Base-by-base conservation (phyloP, 2,797 vertebrate genomes). In the Buphagus erythrorhynchus region DNA sequence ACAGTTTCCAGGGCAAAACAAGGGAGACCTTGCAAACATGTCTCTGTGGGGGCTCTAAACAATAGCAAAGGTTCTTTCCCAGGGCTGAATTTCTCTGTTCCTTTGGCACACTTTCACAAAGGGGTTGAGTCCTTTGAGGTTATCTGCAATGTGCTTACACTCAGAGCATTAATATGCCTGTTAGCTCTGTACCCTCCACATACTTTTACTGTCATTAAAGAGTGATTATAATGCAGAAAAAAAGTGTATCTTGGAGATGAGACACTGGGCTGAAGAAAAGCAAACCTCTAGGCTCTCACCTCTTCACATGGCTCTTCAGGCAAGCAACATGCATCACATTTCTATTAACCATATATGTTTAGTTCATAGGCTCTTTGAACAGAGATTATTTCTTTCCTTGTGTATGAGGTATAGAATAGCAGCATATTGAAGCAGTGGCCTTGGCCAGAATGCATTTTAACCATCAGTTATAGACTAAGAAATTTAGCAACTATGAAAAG, bases 31-130 rank as follows among this genome's bases (percentile, higher is more conserved):
- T 79, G 78, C 77, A 93, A 88, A 83, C 69, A 82, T 46, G 36
- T 83, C 87, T 77, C 68, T 78, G 59, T 24, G 73, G 72, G 67
- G 42, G 57, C 58, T 87, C 63, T 71, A 68, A 91, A 95, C 61
- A 96, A 94, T 49, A 83, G 66, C 18, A 55, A 81, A 87, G 57
- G 86, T 83, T 95, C 83, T 94, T 96, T 94, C 90, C 88, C 81
- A 93, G 89, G 77, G 43, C 25, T 89, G 85, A 86, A 62, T 84
- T 80, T 91, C 88, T 88, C 72, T 83, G 13, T 82, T 94, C 28
- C 31, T 93, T 86, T 92, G 86, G 75, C 58, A 91, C 5, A 2
- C 29, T 87, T 89, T 93, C 94, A 78, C 55, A 46, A 86, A 89
- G 93, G 73, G 72, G 19, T 20, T 90, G 72, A 62, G 65, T 61